These are phyloP conservation scores for Macroglossus sobrinus DNA, from an alignment of 2,113 vertebrate genomes.

Conservation along the genomic window DNA sequence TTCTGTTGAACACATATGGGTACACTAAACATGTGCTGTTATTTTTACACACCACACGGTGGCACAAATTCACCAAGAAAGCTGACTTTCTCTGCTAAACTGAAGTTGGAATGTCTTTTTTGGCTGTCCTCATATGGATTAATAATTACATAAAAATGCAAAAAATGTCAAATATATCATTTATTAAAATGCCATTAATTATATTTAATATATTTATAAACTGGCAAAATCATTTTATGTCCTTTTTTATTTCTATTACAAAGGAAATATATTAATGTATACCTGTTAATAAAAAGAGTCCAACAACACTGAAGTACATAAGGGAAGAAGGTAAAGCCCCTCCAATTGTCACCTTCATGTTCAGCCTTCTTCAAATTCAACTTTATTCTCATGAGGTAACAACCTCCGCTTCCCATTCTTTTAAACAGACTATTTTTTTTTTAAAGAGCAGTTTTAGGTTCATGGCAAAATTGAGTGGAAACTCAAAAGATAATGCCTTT, in stretches of 20 bases:
- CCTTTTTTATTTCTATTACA: not conserved
- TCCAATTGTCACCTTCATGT: not conserved
- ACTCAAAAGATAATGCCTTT: not conserved
- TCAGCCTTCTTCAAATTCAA: fast-evolving
- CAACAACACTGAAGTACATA: not conserved
- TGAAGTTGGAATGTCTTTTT: not conserved
- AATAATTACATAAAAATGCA: not conserved
- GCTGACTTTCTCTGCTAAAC: not conserved
- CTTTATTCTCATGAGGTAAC: not conserved
- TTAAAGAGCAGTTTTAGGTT: not conserved
- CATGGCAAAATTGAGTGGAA: not conserved
- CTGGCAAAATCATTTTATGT: not conserved
- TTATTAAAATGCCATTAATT: not conserved
- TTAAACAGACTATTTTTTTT: no score
- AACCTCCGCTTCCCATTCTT: fast-evolving
- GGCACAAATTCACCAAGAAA: not conserved
- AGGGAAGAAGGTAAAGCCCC: not conserved
- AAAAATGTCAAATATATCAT: not conserved
- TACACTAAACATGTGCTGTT: not conserved
- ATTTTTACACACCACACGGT: not conserved
- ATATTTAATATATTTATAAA: not conserved
- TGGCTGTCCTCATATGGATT: not conserved
- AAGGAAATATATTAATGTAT: not conserved
- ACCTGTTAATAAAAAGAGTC: not conserved
- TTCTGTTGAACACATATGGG: not conserved